phyloP scores from a whole-genome alignment of 2,888 invertebrate species.

The Ophioninae sp. region DNA sequence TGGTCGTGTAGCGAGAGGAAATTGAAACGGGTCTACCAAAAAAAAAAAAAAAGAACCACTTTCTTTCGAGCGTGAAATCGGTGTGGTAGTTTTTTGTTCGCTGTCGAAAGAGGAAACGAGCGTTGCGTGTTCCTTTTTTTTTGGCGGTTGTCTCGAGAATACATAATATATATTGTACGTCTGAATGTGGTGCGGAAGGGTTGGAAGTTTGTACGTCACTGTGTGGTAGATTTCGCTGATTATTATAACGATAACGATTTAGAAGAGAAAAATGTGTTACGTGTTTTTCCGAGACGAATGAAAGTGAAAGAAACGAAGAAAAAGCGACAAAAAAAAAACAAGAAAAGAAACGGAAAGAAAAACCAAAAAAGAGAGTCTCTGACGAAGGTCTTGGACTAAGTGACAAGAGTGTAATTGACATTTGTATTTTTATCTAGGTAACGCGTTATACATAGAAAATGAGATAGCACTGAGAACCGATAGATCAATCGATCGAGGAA shows the following conservation, averaged over 20 bases:
- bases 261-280: conserved; percentile 63
- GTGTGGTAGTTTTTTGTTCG: conserved; percentile 30
- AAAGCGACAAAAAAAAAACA: not conserved
- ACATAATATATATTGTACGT: conserved; percentile 36
- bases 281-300: conserved; percentile 47
- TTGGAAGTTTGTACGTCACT: conserved; percentile 60
- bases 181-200: conserved; percentile 47
- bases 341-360: not conserved
- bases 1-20: conserved; percentile 10
- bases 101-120: conserved; percentile 9
- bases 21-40: conserved; percentile 56
- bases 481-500: conserved; percentile 35
- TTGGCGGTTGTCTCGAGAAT: conserved; percentile 24
- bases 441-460: conserved; percentile 39
- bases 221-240: conserved; percentile 61
- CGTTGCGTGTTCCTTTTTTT: conserved; percentile 19
- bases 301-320: conserved; percentile 3
- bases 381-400: conserved; percentile 52
- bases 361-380: conserved; percentile 3
- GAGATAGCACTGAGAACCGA: conserved; percentile 18
- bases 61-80: conserved; percentile 33
- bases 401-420: conserved; percentile 57
- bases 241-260: conserved; percentile 55
- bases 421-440: conserved; percentile 63
- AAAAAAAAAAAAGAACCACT: conserved; percentile 30